Evolutionary conservation across 2,888 invertebrate genomes (phyloP).

Genomic region (Drosophila helvetica): DNA sequence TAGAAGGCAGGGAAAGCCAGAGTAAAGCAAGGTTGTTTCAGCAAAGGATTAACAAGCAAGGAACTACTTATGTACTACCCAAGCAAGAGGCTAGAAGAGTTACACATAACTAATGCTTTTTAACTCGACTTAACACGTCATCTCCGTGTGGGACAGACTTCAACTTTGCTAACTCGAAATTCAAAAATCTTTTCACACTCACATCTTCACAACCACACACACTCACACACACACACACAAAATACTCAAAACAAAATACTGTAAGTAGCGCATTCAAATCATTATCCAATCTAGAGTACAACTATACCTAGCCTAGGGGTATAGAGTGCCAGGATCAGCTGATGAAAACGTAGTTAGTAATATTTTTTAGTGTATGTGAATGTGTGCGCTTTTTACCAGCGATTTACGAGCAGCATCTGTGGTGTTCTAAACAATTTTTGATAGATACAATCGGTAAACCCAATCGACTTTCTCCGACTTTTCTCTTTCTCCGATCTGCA

Average conservation of each 20-base stretch:
- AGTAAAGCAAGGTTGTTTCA: conserved; percentile 53
- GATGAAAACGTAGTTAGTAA: conserved; percentile 70
- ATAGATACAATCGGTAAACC: conserved; percentile 54
- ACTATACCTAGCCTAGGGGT: conserved; percentile 19
- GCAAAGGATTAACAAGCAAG: conserved; percentile 8
- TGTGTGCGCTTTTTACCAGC: conserved; percentile 73
- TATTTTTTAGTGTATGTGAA: conserved; percentile 61
- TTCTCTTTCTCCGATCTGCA: conserved; percentile 5
- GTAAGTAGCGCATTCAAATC: conserved; percentile 45
- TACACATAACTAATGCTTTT: conserved; percentile 47
- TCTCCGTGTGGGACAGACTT: conserved; percentile 3
- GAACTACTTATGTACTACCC: conserved; percentile 22
- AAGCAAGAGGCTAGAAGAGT: conserved; percentile 20
- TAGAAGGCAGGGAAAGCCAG: conserved; percentile 12
- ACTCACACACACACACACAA: conserved; percentile 5
- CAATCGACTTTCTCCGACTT: conserved; percentile 16
- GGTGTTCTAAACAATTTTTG: conserved; percentile 72
- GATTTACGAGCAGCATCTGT: conserved; percentile 73
- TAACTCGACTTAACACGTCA: conserved; percentile 30
- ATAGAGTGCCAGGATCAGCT: conserved; percentile 39
- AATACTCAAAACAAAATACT: conserved; percentile 14
- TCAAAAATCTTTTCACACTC: conserved; percentile 41
- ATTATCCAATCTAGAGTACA: conserved; percentile 30
- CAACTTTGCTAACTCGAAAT: conserved; percentile 43
- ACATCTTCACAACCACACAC: conserved; percentile 20